Conservation (phyloP, 2,113 vertebrate species). For the Xerus inauris region DNA sequence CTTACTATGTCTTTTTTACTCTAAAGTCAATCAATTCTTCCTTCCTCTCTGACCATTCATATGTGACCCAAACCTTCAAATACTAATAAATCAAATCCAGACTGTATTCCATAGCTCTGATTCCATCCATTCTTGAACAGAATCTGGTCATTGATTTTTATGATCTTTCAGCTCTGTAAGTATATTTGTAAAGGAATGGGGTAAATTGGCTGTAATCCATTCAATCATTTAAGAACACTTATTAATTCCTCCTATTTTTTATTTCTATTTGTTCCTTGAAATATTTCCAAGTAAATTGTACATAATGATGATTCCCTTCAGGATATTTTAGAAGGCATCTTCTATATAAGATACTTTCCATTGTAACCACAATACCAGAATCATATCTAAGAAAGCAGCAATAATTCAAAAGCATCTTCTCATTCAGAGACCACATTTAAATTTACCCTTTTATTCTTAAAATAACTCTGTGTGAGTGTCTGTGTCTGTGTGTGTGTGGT, state of each 20-base stretch:
- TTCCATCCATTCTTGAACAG: neutral
- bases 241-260: neutral
- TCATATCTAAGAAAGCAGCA: neutral
- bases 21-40: slow-evolving; percentile 28
- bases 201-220: neutral
- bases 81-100: slow-evolving; percentile 33
- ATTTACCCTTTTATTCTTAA: neutral
- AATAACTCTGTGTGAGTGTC: neutral
- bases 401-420: neutral
- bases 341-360: neutral
- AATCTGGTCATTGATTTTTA: slow-evolving; percentile 16
- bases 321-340: neutral
- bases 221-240: neutral
- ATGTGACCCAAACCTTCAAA: neutral
- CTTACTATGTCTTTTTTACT: slow-evolving; percentile 22
- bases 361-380: neutral
- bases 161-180: neutral
- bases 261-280: slow-evolving; percentile 21
- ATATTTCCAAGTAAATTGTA: neutral
- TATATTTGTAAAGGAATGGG: slow-evolving; percentile 43
- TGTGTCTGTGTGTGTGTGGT: too few relatives aligned
- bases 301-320: neutral
- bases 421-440: neutral
- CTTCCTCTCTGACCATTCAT: slow-evolving; percentile 6
- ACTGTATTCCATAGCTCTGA: neutral